Conservation (phyloP, 2,888 invertebrate genomes). For the Onthophagus sagittarius region DNA sequence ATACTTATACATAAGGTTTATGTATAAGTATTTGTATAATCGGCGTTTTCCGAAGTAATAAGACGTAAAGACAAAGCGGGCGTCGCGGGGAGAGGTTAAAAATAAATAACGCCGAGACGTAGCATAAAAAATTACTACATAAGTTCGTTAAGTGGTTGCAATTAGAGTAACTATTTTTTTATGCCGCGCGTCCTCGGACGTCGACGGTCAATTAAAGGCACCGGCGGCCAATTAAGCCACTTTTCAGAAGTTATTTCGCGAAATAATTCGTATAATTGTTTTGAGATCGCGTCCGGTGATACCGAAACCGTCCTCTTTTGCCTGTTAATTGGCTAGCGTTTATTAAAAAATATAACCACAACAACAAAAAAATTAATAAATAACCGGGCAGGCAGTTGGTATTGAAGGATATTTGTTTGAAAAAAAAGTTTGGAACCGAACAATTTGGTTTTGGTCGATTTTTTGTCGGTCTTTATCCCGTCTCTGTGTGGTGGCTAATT, state of each 20-base stretch:
- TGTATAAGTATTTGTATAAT: background rate
- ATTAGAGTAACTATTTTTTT: background rate
- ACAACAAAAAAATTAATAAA: too few species aligned
- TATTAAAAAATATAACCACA: background rate
- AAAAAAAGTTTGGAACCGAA: background rate
- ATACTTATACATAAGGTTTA: background rate
- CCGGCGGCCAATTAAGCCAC: background rate
- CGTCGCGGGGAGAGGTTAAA: background rate
- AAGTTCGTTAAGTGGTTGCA: background rate
- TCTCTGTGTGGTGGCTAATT: background rate
- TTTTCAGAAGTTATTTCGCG: background rate
- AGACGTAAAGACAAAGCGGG: background rate
- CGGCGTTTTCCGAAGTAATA: background rate
- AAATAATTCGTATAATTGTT: background rate
- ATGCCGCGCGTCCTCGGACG: background rate
- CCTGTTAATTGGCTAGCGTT: background rate
- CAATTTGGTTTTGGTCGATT: background rate
- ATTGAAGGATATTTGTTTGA: too few species aligned
- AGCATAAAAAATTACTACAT: background rate
- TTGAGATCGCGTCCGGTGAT: background rate
- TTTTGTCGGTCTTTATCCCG: too few species aligned
- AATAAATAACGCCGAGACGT: background rate
- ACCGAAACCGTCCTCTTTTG: background rate
- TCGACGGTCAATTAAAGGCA: background rate
- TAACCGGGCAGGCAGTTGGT: background rate